phyloP scores from a whole-genome alignment of 2,888 invertebrate species.

The Acleris emargana region DNA sequence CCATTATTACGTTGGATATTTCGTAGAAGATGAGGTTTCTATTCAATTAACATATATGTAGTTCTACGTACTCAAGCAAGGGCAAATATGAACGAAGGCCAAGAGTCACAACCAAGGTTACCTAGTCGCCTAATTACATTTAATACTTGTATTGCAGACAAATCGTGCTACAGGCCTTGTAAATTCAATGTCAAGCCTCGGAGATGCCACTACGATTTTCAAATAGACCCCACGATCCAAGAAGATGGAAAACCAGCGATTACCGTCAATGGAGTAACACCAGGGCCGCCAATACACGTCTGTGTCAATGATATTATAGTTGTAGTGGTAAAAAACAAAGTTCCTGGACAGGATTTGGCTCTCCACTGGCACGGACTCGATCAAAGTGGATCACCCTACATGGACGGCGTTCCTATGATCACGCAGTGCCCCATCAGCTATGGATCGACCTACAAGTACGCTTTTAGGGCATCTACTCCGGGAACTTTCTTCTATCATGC shows the following conservation, averaged over 20 bases:
- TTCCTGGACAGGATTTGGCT: constrained; percentile 86
- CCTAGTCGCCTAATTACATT: constrained; percentile 6
- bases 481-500: constrained; percentile 91
- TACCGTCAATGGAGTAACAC: constrained; percentile 66
- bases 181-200: constrained; percentile 79
- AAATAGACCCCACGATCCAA: constrained; percentile 60
- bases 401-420: constrained; percentile 91
- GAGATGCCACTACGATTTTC: constrained; percentile 69
- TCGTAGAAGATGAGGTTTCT: no score
- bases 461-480: constrained; percentile 86
- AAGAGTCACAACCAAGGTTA: constrained; percentile 23
- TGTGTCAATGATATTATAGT: constrained; percentile 89
- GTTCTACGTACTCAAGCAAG: constrained; percentile 6
- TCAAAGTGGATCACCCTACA: constrained; percentile 86
- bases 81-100: constrained; percentile 17
- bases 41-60: constrained; percentile 1
- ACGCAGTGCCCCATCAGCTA: constrained; percentile 89
- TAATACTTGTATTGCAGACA: constrained; percentile 56
- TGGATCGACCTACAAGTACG: constrained; percentile 88
- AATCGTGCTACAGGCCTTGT: constrained; percentile 76
- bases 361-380: constrained; percentile 91
- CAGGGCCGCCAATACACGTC: constrained; percentile 85
- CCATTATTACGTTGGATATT: no score
- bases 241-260: constrained; percentile 62
- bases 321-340: constrained; percentile 88